Evolutionary conservation across 2,113 vertebrate species (phyloP), one percentile per base, ranked within the genome.

Genomic region (Gallinago paraguaiae): DNA sequence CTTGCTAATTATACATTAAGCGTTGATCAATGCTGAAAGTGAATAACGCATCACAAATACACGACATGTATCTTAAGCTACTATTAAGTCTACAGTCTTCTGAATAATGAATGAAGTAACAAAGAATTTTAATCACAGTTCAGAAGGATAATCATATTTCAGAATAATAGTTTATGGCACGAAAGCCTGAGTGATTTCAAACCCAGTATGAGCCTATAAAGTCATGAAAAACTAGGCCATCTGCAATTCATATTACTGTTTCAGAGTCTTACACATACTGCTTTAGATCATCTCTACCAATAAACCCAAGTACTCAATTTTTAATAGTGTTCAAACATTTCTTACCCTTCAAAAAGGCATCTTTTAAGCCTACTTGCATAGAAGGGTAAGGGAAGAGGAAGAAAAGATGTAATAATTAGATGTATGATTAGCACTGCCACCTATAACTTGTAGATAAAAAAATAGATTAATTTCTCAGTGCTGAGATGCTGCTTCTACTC

Each of bases 41-140:
- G 1, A 94, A 96, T 84, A 95, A 90, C 67, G 50, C 59, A 77
- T 82, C 87, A 74, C 77, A 86, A 88, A 86, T 76, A 81, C 35
- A 83, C 43, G 51, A 75, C 78, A 79, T 56, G 45, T 69, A 80
- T 78, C 68, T 86, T 90, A 77, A 90, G 61, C 50, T 87, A 82
- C 48, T 81, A 75, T 85, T 87, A 94, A 90, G 51, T n/a, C 56
- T 70, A 74, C 56, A n/a, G 59, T 39, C 78, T 80, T 92, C 86
- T 88, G 78, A 92, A 94, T 92, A 95, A 92, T 83, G 51, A 86
- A 87, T 91, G 41, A 94, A 92, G 67, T 51, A 89, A 88, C 75
- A 74, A 78, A 63, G 76, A 89, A 59, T 75, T 86, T 75, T 74
- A 93, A 92, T 61, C 56, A 82, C 60, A 93, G 74, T 82, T 75